A percentile compares a stretch with the other conserved stretches of the same genome.
Evolutionary conservation across 2,113 vertebrate species (phyloP).

Genomic region (Corythaixoides concolor): DNA sequence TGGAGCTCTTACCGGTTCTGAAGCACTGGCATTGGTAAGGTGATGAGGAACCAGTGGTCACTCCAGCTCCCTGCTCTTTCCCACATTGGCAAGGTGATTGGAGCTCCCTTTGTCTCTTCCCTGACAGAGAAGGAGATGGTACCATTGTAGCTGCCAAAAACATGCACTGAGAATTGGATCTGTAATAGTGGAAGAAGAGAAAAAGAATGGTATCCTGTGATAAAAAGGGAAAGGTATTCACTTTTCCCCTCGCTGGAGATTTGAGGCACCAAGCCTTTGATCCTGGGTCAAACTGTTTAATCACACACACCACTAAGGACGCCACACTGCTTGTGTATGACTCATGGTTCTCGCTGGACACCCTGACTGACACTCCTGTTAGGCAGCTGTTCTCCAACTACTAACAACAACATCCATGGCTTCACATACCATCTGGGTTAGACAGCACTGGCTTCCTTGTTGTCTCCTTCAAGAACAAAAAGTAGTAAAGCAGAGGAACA

Average conservation of each 20-base stretch:
- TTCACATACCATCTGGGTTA: background rate
- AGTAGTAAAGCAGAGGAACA: background rate
- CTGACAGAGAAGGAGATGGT: conserved; percentile 77
- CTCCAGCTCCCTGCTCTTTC: conserved; percentile 74
- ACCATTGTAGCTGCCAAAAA: conserved; percentile 84
- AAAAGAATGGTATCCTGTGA: background rate
- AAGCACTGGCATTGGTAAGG: conserved; percentile 77
- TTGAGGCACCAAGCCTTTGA: background rate
- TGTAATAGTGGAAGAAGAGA: conserved; percentile 45
- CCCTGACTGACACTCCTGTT: background rate
- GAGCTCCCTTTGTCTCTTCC: conserved; percentile 67
- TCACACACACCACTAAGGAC: background rate
- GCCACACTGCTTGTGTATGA: background rate
- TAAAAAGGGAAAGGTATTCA: background rate
- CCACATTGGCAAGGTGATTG: conserved; percentile 69
- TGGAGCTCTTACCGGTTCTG: conserved; percentile 72
- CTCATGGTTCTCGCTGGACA: background rate
- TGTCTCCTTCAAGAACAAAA: background rate
- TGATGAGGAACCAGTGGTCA: conserved; percentile 82
- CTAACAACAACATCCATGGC: background rate
- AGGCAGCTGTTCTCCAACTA: background rate
- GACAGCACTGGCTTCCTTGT: background rate
- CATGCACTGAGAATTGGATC: conserved; percentile 83
- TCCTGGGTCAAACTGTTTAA: background rate
- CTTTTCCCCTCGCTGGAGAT: background rate